phyloP scores from a whole-genome alignment of 2,797 vertebrate species.

The Lerista edwardsae region DNA sequence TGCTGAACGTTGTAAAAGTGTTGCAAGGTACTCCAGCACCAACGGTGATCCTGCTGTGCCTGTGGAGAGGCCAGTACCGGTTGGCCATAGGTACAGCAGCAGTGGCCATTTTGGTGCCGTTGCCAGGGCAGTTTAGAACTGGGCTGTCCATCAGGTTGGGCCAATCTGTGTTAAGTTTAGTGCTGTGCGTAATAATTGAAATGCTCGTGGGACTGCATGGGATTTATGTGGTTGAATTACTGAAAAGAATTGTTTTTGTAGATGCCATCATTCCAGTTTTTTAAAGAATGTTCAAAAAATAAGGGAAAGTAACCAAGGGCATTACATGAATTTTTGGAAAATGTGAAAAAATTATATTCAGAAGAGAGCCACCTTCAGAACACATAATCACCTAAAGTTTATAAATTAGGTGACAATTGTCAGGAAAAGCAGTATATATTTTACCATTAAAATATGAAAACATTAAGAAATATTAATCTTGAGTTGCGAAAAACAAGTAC shows the following conservation, averaged over 20 bases:
- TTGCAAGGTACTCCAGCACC: no score
- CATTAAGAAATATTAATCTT: background rate
- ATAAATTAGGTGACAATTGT: background rate
- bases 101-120: no score
- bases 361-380: constrained; percentile 12
- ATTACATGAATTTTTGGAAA: background rate
- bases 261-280: constrained; percentile 30
- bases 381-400: constrained; percentile 27
- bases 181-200: background rate
- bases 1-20: no score
- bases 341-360: background rate
- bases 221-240: constrained; percentile 12
- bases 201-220: constrained; percentile 36
- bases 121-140: no score
- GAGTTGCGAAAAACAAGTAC: background rate
- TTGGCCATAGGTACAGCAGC: no score
- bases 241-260: constrained; percentile 33
- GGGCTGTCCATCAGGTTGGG: constrained; percentile 1
- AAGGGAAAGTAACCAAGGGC: background rate
- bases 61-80: no score
- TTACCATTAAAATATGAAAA: constrained; percentile 21
- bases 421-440: constrained; percentile 39
- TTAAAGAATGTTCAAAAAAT: constrained; percentile 8
- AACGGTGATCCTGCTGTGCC: no score
- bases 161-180: constrained; percentile 22